Percentiles rank a stretch among this genome's conserved stretches.
These are phyloP conservation scores for Emydoidea blandingii DNA, from an alignment of 2,797 vertebrate genomes.

Conservation along the genomic window DNA sequence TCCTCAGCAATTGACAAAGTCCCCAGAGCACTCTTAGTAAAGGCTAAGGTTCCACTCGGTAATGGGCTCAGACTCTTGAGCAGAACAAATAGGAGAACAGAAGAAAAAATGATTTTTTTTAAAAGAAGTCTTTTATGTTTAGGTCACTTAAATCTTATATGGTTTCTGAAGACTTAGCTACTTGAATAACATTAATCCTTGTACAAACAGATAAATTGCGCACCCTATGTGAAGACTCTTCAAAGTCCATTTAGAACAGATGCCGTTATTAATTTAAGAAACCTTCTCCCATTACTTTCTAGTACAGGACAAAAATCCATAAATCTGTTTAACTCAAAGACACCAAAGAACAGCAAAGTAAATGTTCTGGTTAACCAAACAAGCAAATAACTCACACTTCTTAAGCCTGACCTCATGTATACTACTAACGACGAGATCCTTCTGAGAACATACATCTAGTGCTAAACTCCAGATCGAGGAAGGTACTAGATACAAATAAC, in stretches of 20 bases:
- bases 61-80: background rate
- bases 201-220: background rate
- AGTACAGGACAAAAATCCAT: background rate
- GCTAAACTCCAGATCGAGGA: background rate
- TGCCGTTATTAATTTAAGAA: slow-evolving; percentile 38
- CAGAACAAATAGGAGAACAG: background rate
- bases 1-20: background rate
- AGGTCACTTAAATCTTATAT: background rate
- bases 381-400: background rate
- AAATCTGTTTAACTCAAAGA: background rate
- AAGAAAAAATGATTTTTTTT: background rate
- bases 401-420: background rate
- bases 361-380: background rate
- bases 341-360: background rate
- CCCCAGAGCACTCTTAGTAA: background rate
- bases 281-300: slow-evolving; percentile 7
- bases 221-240: background rate
- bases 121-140: background rate
- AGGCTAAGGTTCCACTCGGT: background rate
- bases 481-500: background rate
- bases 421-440: background rate
- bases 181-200: background rate
- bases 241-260: background rate
- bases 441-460: background rate
- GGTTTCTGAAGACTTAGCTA: background rate